Base-by-base conservation (phyloP, 2,888 invertebrate genomes). In the Aphidius colemani region DNA sequence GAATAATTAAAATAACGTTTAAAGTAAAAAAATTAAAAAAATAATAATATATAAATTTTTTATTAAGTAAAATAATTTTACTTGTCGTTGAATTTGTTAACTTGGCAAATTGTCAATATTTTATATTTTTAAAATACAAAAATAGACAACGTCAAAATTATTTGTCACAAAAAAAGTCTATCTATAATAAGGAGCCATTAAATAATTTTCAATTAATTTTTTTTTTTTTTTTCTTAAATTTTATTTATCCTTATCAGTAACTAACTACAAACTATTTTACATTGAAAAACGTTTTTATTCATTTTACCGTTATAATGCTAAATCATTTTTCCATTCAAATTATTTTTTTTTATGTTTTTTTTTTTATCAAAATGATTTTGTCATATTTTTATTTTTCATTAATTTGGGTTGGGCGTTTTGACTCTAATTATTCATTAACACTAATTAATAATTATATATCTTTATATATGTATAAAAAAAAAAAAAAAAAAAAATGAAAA, bases 261-360 rank as follows among this genome's bases (percentile, higher is more conserved):
- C 74, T 79, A 80, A 78, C 78, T 81, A 81, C 80, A 81, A 78
- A 71, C 75, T 78, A 76, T 75, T 71, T 75, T 78, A 75, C 78
- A 78, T 75, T 74, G 70, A 70, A 77, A 78, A 78, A 78, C 74
- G 72, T 69, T 45, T 64, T 56, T 5, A 30, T 30, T 30, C 30
- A 30, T 61, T 65, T 50, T 65, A 59, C 56, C 57, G 49, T 67
- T 56, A 46, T 39, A 64, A 66, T 61, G 61, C 45, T 8, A 51
- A 30, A 18, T 57, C 48, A 46, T 60, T 30, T 30, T 30, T 30
- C 30, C 30, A 30, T 30, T 30, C 30, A 30, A 30, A 5, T 30
- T 41, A 6, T 63, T 49, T 61, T 55, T 48, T 40, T 49, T 30
- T 41, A 6, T 63, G 45, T 61, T 55, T 48, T 40, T 49, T 8